phyloP scores from a whole-genome alignment of 2,888 invertebrate species.

The Diarsia dahlii region DNA sequence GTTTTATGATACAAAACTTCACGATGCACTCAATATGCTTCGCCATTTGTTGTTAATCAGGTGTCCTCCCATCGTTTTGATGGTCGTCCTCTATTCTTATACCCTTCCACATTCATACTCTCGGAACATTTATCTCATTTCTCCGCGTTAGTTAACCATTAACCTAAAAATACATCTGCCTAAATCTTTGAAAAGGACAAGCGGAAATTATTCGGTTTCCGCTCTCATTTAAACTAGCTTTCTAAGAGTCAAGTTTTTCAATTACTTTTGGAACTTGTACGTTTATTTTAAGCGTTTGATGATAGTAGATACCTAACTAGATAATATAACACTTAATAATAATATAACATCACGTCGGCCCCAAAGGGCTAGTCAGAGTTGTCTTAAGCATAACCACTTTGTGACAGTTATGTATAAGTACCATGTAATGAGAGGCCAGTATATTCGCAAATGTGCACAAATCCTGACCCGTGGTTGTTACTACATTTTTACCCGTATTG shows the following conservation, averaged over 20 bases:
- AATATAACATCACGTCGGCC: not conserved
- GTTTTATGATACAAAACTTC: too few species aligned
- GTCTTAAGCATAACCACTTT: not conserved
- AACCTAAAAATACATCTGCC: not conserved
- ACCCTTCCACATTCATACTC: too few species aligned
- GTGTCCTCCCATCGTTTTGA: too few species aligned
- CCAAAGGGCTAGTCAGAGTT: not conserved
- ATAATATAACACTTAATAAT: too few species aligned
- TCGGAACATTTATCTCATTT: too few species aligned
- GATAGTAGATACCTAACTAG: not conserved
- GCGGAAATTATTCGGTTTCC: constrained; percentile 1
- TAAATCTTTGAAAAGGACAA: not conserved
- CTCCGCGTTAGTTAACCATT: too few species aligned
- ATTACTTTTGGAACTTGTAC: not conserved
- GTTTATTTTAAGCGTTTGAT: not conserved
- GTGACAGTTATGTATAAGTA: not conserved
- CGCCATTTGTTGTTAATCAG: too few species aligned
- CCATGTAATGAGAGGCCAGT: not conserved
- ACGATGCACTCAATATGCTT: too few species aligned
- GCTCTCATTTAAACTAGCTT: not conserved
- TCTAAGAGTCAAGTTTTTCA: not conserved
- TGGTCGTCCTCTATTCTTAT: too few species aligned
- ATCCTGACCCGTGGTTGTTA: too few species aligned
- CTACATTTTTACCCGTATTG: too few species aligned
- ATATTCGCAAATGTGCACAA: too few species aligned